These are phyloP conservation scores for Dunckerocampus dactyliophorus DNA, from an alignment of 2,113 vertebrate species.

Conservation along the genomic window DNA sequence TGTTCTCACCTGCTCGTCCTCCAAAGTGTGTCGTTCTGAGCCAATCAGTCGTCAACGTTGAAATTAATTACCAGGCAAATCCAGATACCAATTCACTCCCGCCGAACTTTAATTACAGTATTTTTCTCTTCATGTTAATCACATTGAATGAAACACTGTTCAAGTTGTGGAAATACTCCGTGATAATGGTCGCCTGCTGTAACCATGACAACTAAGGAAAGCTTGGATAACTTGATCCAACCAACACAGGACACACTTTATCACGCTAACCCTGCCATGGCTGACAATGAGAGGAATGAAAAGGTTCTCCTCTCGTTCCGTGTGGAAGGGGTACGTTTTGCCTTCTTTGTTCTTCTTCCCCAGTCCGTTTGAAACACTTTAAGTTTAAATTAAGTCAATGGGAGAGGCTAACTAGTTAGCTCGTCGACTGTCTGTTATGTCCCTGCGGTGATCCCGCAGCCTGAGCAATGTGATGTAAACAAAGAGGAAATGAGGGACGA, in stretches of 20 bases:
- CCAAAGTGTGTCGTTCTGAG: constrained; percentile 4
- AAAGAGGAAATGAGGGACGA: too few species aligned
- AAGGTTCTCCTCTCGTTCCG: too few species aligned
- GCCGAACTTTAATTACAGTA: neutral
- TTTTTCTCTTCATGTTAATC: neutral
- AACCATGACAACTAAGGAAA: constrained; percentile 7
- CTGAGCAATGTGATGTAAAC: too few species aligned
- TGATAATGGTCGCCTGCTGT: neutral
- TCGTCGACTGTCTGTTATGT: too few species aligned
- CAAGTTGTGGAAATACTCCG: neutral
- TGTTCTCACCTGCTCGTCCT: constrained; percentile 8
- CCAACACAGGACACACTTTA: neutral
- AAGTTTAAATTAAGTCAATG: too few species aligned
- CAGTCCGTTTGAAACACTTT: too few species aligned
- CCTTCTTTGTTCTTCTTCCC: too few species aligned
- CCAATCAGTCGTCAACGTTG: neutral
- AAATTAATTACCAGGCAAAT: neutral
- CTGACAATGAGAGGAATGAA: too few species aligned
- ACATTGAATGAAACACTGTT: neutral
- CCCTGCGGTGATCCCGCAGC: too few species aligned
- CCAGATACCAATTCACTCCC: neutral
- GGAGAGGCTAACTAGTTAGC: too few species aligned
- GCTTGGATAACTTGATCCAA: neutral
- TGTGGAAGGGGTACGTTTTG: too few species aligned
- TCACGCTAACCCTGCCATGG: neutral